Percentiles rank a stretch among this genome's conserved stretches.
These are phyloP conservation scores for Lochmaea capreae DNA, from an alignment of 2,888 invertebrate genomes.

Conservation along the genomic window DNA sequence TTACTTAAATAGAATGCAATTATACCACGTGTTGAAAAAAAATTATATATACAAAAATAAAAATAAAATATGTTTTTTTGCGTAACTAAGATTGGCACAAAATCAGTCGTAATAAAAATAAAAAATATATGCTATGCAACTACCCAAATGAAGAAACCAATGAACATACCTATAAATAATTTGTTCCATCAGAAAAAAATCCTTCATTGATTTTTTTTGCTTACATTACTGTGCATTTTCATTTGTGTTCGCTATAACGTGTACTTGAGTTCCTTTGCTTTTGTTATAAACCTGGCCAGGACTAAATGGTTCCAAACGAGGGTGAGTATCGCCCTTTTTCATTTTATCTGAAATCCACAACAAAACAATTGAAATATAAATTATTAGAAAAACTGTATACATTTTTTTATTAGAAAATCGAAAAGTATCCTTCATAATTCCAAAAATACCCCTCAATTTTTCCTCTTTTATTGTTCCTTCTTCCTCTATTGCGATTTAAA, in stretches of 20 bases:
- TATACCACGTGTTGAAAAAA: not conserved
- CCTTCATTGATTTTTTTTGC: not conserved
- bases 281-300: constrained; percentile 94
- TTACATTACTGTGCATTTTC: constrained; percentile 47
- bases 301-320: constrained; percentile 87
- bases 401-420: too few relatives aligned
- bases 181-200: constrained; percentile 19
- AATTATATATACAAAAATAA: constrained; percentile 33
- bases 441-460: too few relatives aligned
- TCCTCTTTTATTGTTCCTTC: too few relatives aligned
- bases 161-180: constrained; percentile 10
- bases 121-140: constrained; percentile 18
- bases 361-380: not conserved
- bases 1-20: too few relatives aligned
- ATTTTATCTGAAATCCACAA: constrained; percentile 26
- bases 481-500: too few relatives aligned
- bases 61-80: constrained; percentile 33
- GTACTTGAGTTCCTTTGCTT: constrained; percentile 91
- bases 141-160: constrained; percentile 10
- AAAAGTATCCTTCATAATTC: too few relatives aligned
- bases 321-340: constrained; percentile 72
- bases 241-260: constrained; percentile 75
- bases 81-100: constrained; percentile 52
- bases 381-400: too few relatives aligned
- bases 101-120: constrained; percentile 50